Evolutionary conservation across 2,113 vertebrate species (phyloP), one percentile per base, ranked within the genome.

Genomic region (Mandrillus leucophaeus): DNA sequence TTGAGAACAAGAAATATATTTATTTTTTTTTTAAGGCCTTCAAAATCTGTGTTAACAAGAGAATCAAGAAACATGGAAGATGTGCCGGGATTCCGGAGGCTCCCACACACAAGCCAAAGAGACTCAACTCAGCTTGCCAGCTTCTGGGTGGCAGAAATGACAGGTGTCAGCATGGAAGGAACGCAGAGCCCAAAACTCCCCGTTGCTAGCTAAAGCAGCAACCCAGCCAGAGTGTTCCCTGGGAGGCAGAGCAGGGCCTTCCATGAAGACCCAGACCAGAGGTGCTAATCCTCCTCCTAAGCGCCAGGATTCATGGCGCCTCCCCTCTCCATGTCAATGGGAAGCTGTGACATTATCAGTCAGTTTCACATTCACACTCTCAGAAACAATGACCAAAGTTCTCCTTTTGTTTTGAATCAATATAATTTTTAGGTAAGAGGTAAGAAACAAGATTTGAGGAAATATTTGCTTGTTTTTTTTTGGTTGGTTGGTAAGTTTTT

Each of bases 1-100:
- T 88, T 76, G 87, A 96, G 78, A 97, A 32, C 92, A 90, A 84
- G 43, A 97, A 96, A 96, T 97, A 94, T 32, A 78, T 76, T 5
- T 48, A 48, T 30, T 32, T 57, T 84, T 86, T 96, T 66, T 96
- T 88, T 93, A 95, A 96, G 92, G 86, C 55, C 48, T 89, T 92
- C 35, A 91, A 92, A 80, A 92, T 96, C 75, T 92, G 12, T 12
- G 57, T 84, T 97, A 97, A 70, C 0, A 25, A 85, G 84, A 30
- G 38, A 2, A 0, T 40, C 1, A 3, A 52, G 61, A 57, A 72
- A 75, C 2, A 23, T 17, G 45, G 90, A 73, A 35, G 78, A 32
- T 13, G 12, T 1, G 0, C 3, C 8, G 40, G 55, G 48, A 48
- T n/a, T 88, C 78, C 1, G 1, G 64, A 72, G 25, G 55, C 23